These are phyloP conservation scores for Harpagifer antarcticus DNA, from an alignment of 2,797 vertebrate genomes.

Conservation along the genomic window DNA sequence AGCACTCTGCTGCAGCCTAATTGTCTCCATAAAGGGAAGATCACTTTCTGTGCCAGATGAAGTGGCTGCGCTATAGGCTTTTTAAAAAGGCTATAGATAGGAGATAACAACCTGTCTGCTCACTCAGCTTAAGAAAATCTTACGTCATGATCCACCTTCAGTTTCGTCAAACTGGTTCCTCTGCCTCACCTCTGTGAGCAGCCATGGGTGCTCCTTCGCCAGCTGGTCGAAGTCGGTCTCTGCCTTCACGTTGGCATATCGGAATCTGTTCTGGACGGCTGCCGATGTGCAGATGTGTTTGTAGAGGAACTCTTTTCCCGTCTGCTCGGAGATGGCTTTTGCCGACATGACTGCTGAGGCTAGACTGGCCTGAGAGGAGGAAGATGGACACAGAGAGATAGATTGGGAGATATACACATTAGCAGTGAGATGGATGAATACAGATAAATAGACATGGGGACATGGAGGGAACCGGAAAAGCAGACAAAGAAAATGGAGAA, in stretches of 20 bases:
- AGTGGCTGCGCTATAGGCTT: not conserved
- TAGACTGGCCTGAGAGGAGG: not conserved
- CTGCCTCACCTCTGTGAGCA: slow-evolving; percentile 91
- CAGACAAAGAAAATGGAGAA: not conserved
- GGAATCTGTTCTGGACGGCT: slow-evolving; percentile 94
- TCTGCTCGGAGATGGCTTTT: slow-evolving; percentile 90
- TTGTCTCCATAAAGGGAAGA: slow-evolving; percentile 48
- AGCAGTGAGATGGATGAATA: not conserved
- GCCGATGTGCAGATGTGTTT: slow-evolving; percentile 94
- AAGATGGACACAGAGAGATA: not conserved
- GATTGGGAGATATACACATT: not conserved
- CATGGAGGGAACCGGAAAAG: slow-evolving; percentile 1
- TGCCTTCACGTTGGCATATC: slow-evolving; percentile 86
- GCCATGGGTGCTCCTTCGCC: slow-evolving; percentile 92
- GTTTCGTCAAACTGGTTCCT: not conserved
- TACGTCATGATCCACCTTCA: not conserved
- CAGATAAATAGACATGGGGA: not conserved
- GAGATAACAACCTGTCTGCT: not conserved
- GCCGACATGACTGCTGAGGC: slow-evolving; percentile 81
- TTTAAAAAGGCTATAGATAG: slow-evolving; percentile 21
- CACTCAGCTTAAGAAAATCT: slow-evolving; percentile 1
- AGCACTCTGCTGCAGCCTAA: slow-evolving; percentile 57
- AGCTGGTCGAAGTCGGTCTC: slow-evolving; percentile 85
- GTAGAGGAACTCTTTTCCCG: slow-evolving; percentile 96
- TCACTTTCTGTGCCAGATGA: slow-evolving; percentile 20